phyloP scores from a whole-genome alignment of 2,888 invertebrate species.

The Stramonita haemastoma region DNA sequence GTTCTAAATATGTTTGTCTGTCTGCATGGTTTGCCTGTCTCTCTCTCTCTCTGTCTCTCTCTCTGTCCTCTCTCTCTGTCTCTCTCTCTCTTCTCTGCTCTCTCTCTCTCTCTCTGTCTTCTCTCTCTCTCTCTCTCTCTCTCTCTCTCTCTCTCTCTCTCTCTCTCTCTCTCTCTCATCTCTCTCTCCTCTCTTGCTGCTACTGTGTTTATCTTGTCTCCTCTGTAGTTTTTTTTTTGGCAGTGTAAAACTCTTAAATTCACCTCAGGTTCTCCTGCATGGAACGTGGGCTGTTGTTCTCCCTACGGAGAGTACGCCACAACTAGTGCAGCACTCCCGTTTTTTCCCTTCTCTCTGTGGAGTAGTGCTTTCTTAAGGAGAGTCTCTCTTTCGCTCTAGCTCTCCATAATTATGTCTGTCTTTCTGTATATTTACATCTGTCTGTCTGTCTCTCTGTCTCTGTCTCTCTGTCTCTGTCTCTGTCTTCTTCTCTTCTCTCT shows the following conservation, averaged over 20 bases:
- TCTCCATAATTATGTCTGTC: background rate
- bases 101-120: slow-evolving; percentile 17
- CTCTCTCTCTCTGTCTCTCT: slow-evolving; percentile 4
- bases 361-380: too few relatives aligned
- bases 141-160: background rate
- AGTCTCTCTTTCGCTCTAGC: background rate
- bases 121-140: slow-evolving; percentile 20
- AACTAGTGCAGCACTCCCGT: too few relatives aligned
- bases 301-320: too few relatives aligned
- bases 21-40: background rate
- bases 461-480: too few relatives aligned
- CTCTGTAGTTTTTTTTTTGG: too few relatives aligned
- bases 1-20: background rate
- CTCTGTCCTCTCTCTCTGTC: background rate
- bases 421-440: background rate
- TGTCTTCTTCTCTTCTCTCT: too few relatives aligned
- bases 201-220: background rate
- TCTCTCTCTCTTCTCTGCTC: background rate
- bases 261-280: too few relatives aligned
- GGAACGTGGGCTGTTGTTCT: too few relatives aligned
- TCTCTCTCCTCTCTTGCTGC: background rate
- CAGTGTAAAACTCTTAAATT: background rate
- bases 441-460: background rate
- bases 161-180: background rate
- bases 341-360: too few relatives aligned